Conservation (phyloP, 2,113 vertebrate species). For the Fukomys damarensis region DNA sequence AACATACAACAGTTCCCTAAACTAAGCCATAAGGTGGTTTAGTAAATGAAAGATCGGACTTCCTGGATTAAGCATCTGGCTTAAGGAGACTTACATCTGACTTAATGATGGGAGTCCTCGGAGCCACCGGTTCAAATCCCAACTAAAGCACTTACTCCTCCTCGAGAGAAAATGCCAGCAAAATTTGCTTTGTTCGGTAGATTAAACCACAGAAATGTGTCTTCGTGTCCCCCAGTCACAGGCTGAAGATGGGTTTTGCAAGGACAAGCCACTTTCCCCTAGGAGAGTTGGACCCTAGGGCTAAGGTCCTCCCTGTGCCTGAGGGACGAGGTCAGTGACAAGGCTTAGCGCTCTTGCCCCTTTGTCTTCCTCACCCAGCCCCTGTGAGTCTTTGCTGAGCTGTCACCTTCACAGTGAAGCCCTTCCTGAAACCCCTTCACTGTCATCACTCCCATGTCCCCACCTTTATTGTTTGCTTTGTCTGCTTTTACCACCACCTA, state of each 20-base stretch:
- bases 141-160: constrained; percentile 38
- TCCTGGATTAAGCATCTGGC: constrained; percentile 53
- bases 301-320: background rate
- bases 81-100: constrained; percentile 67
- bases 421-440: no score
- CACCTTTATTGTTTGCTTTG: background rate
- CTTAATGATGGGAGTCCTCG: constrained; percentile 54
- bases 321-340: background rate
- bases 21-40: constrained; percentile 58
- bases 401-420: background rate
- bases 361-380: background rate
- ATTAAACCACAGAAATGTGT: background rate
- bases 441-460: background rate
- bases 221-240: background rate
- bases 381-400: background rate
- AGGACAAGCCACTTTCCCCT: background rate
- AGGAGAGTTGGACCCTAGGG: background rate
- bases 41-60: constrained; percentile 52
- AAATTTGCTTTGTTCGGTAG: constrained; percentile 30
- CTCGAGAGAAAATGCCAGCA: constrained; percentile 46
- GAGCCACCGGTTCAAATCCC: constrained; percentile 66
- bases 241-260: background rate
- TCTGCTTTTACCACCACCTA: no score
- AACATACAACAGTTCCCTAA: constrained; percentile 22
- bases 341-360: background rate